Conservation (phyloP, 2,113 vertebrate genomes). For the Heloderma charlesbogerti region DNA sequence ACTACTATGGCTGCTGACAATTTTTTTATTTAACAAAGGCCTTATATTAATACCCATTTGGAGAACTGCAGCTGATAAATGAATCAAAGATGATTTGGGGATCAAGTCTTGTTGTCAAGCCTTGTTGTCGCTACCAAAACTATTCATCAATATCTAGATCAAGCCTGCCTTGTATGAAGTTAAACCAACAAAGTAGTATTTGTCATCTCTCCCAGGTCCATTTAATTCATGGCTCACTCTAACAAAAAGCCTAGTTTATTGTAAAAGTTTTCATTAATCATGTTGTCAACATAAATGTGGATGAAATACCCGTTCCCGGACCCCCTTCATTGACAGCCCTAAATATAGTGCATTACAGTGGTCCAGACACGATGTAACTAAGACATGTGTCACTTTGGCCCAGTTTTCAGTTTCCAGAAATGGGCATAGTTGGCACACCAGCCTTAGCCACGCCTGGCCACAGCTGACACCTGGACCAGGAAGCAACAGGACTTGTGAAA, state of each 20-base stretch:
- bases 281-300: slow-evolving; percentile 11
- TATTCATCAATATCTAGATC: slow-evolving; percentile 38
- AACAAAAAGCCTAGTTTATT: slow-evolving; percentile 49
- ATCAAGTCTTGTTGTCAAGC: slow-evolving; percentile 64
- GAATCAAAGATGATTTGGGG: slow-evolving; percentile 52
- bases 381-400: too few species aligned
- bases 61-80: not conserved
- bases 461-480: too few species aligned
- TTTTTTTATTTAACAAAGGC: slow-evolving; percentile 19
- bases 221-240: slow-evolving; percentile 42
- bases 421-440: too few species aligned
- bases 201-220: slow-evolving; percentile 43
- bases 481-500: too few species aligned
- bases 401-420: too few species aligned
- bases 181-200: slow-evolving; percentile 56
- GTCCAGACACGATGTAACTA: too few species aligned
- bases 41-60: not conserved
- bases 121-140: slow-evolving; percentile 65
- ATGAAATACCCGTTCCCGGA: not conserved
- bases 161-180: slow-evolving; percentile 50
- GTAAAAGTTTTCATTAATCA: slow-evolving; percentile 18
- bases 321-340: fast-evolving
- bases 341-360: too few species aligned
- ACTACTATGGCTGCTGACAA: not conserved
- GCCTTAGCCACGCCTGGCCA: too few species aligned